Percentiles rank a stretch among this genome's conserved stretches.
phyloP scores from a whole-genome alignment of 2,113 vertebrate genomes.

The Pithys albifrons region DNA sequence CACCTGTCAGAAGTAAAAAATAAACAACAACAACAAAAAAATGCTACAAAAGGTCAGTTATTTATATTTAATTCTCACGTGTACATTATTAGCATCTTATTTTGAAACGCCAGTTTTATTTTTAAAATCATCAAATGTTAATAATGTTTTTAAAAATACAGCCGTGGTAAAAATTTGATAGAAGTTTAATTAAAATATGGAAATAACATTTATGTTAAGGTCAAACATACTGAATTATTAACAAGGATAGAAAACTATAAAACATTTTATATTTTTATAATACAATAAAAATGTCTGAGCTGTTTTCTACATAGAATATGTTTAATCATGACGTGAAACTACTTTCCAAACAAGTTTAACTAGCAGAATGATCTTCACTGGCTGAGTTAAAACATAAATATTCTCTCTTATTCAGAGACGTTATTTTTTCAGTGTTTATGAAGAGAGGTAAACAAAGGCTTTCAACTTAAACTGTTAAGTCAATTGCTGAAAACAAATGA shows the following conservation, averaged over 20 bases:
- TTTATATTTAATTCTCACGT: neutral
- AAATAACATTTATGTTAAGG: neutral
- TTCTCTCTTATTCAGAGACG: neutral
- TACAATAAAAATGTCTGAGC: neutral
- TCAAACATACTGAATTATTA: neutral
- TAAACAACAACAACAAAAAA: neutral
- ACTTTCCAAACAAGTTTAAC: neutral
- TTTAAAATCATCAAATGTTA: neutral
- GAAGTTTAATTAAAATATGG: neutral
- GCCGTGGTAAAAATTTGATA: neutral
- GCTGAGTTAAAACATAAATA: neutral
- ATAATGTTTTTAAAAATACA: neutral
- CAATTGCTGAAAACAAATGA: rapidly evolving
- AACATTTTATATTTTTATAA: neutral
- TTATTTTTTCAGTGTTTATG: neutral
- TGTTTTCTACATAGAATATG: neutral
- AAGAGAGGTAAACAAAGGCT: neutral
- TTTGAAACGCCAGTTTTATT: neutral
- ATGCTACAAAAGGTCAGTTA: neutral
- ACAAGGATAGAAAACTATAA: neutral
- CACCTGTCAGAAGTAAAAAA: neutral
- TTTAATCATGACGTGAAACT: neutral
- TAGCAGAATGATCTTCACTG: neutral
- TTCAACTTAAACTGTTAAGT: neutral
- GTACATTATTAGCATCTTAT: neutral